These are phyloP conservation scores for Albula glossodonta DNA, from an alignment of 2,113 vertebrate species.

Conservation along the genomic window DNA sequence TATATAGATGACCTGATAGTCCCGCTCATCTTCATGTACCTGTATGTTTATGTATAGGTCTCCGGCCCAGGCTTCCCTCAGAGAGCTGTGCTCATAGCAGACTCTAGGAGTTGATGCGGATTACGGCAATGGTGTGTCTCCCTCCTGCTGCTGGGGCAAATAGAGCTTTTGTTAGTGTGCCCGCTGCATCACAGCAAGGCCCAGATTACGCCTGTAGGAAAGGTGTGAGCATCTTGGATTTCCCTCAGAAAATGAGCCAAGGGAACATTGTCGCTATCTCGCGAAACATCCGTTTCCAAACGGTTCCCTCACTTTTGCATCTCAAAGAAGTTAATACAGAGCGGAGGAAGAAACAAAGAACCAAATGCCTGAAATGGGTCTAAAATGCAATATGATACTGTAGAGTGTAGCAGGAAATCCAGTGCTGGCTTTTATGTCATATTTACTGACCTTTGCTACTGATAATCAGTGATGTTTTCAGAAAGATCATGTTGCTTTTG, in stretches of 20 bases:
- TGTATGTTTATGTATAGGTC: conserved; percentile 59
- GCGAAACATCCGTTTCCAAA: neutral
- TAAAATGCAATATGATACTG: neutral
- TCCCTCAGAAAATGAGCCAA: neutral
- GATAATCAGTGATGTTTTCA: neutral
- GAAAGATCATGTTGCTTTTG: neutral
- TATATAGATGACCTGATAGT: conserved; percentile 65
- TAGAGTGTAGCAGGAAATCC: neutral
- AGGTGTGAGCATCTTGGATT: neutral
- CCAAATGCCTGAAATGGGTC: too few relatives aligned
- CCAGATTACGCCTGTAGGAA: neutral
- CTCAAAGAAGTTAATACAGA: conserved; percentile 5
- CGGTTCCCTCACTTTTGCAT: neutral
- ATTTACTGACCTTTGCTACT: neutral
- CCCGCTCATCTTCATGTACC: conserved; percentile 63
- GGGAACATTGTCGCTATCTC: neutral
- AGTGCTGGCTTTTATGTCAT: neutral
- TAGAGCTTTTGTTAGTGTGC: conserved; percentile 30
- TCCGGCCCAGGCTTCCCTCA: conserved; percentile 62
- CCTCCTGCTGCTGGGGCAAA: conserved; percentile 66
- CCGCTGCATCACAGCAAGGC: neutral
- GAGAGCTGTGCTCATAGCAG: conserved; percentile 53
- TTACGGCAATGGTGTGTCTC: conserved; percentile 70
- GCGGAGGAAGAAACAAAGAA: neutral
- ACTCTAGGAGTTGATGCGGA: conserved; percentile 64